A percentile compares a stretch with the other conserved stretches of the same genome.
phyloP scores from a whole-genome alignment of 2,797 vertebrate genomes.

The Mormyrus hasselquistii region DNA sequence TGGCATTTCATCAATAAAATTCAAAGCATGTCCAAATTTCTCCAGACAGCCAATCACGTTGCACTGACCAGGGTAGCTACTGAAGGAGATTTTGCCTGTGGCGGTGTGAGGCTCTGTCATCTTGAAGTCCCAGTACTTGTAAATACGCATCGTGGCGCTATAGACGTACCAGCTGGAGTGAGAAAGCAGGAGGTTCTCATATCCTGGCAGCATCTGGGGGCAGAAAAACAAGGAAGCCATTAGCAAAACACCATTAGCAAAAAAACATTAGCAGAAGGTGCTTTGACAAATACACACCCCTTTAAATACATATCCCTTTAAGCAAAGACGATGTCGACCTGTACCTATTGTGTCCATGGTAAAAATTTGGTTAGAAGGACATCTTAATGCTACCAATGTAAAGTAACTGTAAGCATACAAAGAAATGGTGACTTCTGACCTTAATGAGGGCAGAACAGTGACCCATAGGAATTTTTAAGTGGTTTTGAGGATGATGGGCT shows the following conservation, averaged over 20 bases:
- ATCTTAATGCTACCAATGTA: not conserved
- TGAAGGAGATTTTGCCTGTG: conserved; percentile 73
- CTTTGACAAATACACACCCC: not conserved
- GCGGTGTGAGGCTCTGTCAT: conserved; percentile 57
- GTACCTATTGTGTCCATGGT: not conserved
- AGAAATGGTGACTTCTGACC: conserved; percentile 55
- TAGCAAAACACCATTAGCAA: not conserved
- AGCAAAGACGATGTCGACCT: not conserved
- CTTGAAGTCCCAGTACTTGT: conserved; percentile 84
- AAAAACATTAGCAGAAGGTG: not conserved
- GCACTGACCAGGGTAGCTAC: conserved; percentile 79
- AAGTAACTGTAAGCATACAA: not conserved
- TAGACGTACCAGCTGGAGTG: conserved; percentile 90
- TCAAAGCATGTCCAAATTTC: not conserved
- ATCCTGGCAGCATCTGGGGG: conserved; percentile 78
- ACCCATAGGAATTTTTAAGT: conserved; percentile 72
- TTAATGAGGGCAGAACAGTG: conserved; percentile 91
- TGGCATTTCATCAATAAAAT: not conserved
- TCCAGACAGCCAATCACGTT: not conserved
- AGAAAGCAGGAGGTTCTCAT: conserved; percentile 78
- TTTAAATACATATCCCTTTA: not conserved
- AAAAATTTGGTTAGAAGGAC: not conserved
- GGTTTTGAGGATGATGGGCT: conserved; percentile 41
- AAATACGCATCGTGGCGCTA: conserved; percentile 80
- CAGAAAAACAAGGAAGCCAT: not conserved